Evolutionary conservation across 2,888 invertebrate genomes (phyloP), one percentile per base, ranked within the genome.

Genomic region (Phyllotreta striolata): DNA sequence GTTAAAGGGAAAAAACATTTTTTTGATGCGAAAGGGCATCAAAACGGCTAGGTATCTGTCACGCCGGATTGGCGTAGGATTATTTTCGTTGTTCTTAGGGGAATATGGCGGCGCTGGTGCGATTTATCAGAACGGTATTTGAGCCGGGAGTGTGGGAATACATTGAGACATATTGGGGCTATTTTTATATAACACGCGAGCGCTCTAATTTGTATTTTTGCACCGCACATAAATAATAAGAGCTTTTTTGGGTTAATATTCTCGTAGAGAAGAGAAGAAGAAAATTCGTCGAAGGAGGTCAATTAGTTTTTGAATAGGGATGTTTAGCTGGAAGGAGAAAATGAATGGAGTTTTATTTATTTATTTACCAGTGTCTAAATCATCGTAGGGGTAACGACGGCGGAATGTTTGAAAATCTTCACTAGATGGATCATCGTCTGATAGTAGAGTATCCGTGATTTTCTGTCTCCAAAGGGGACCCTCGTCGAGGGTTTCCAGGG

Each of bases 381-480:
- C 61, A 12, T 70, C 59, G 40, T 70, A 69, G 34, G 69, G 66
- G 57, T 70, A 66, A 70, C 71, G 73, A 69, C 73, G 71, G 58
- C 63, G 66, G 40, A 69, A 66, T 14, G 64, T 51, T 34, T 72
- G 69, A 8, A 70, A 60, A 47, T 68, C 52, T 13, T 65, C 66
- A 44, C 62, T 68, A 39, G 64, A 56, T 12, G 66, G 57, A 40
- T 72, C 66, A 54, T 70, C 66, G 3, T 67, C 63, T 6, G 67
- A 55, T 38, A 66, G 65, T 8, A 72, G 58, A 4, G 67, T 60
- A 34, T 72, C 68, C 40, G 67, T 63, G 6, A 72, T 41, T 38
- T 59, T 68, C 10, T 69, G 63, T 38, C 68, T 64, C 76, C 76
- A 77, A 63, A 75, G 70, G 7, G 76, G 73, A 0, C 71, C 74